Evolutionary conservation across 2,113 vertebrate genomes (phyloP), one percentile per base, ranked within the genome.

Genomic region (Hylia prasina): DNA sequence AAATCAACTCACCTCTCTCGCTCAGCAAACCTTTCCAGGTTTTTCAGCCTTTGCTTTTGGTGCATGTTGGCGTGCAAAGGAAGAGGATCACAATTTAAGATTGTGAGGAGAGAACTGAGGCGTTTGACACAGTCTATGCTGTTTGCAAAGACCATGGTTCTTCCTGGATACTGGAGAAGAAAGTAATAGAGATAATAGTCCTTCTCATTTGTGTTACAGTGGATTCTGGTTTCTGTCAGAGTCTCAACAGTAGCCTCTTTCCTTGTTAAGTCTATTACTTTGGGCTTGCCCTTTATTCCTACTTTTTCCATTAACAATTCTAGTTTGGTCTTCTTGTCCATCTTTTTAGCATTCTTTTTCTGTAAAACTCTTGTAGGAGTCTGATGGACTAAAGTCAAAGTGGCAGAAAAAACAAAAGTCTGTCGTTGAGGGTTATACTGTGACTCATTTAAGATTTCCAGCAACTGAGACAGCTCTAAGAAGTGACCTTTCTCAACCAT

Each of bases 401-500:
- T 99, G 82, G 99, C 99, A 15, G 99, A 99, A 97, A 99, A 99
- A 83, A 99, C 98, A 71, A 99, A 99, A 0, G 98, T 99, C 97
- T 99, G 99, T 82, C 99, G 98, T 50, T 93, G 97, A 48, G 99
- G 98, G 82, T 98, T 99, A 87, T 98, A 99, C 19, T 99, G 98
- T 19, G 98, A 97, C 4, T 98, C 99, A 94, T 97, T 98, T 61
- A 99, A 98, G 98, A 99, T 92, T 97, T 99, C 99, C 56, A 99
- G 94, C 77, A 99, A 97, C 94, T 98, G 98, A 71, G 99, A 98
- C 88, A 99, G 98, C 97, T 99, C 99, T 16, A 98, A 98, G 92
- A 99, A 99, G 97, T 99, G 99, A 65, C 99, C 99, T 93, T 98
- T 98, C 96, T 99, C 99, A 71, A 99, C 98, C 99, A 99, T 99